Base-by-base conservation (phyloP, 1,140 invertebrate genomes). In the Drosophila kepulauana region DNA sequence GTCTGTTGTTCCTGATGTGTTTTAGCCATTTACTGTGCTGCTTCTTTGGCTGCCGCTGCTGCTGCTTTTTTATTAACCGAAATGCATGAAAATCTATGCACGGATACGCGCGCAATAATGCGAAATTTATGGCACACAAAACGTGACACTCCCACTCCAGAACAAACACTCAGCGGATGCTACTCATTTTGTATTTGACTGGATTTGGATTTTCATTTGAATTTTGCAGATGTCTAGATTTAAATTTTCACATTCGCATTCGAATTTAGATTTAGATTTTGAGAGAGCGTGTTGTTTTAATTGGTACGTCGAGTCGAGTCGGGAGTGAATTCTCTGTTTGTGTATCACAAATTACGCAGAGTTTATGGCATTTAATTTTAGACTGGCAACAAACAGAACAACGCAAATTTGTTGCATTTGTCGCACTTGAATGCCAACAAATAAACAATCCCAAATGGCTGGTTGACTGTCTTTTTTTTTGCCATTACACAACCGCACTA, bases 61-160 rank as follows among this genome's bases (percentile, higher is more conserved):
- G 48, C 38, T 43, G 57, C 20, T 75, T 87, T 87, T 87, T 89
- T 82, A 89, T 89, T 88, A 89, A 89, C 70, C 84, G 63, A 82
- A 89, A 82, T 81, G 85, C 74, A 88, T 81, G 85, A 84, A 69
- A 89, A 81, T 81, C 82, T 87, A 87, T 87, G 82, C 82, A 76
- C 67, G 79, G 76, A 81, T 85, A 86, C 71, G 82, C 75, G 67
- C 54, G 80, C 85, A 88, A 88, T 88, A 88, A 89, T 84, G 75
- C 64, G 28, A 81, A 88, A 88, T 88, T 89, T 89, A 88, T 88
- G 85, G 78, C 81, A 48, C 68, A 70, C 80, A 78, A 58, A 78
- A 88, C 84, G 84, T 89, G 84, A 88, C 84, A 80, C 84, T 41
- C 16, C 6, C 16, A 7, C 64, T 57, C 28, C 30, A 13, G 1